phyloP scores from a whole-genome alignment of 1,140 invertebrate species.

The Scaptodrosophila lebanonensis region DNA sequence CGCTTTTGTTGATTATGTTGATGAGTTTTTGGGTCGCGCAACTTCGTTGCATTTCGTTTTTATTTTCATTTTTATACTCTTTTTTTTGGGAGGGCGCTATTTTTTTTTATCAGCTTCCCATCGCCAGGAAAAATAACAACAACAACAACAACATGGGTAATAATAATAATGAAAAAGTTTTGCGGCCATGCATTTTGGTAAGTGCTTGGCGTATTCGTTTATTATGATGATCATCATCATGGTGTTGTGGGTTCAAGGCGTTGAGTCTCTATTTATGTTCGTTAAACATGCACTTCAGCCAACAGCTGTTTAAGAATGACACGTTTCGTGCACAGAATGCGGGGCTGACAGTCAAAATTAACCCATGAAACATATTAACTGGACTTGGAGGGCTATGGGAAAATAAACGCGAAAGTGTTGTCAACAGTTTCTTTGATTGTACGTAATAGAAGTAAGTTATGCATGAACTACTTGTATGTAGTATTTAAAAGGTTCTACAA shows the following conservation, averaged over 20 bases:
- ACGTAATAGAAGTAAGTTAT: no score
- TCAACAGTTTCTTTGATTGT: no score
- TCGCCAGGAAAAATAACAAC: constrained; percentile 40
- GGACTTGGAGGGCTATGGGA: no score
- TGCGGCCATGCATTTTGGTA: constrained; percentile 27
- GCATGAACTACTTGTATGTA: no score
- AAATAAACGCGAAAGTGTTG: no score
- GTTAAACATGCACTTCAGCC: constrained; percentile 35
- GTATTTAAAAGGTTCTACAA: no score
- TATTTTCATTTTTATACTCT: no score
- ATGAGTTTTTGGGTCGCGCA: constrained; percentile 45
- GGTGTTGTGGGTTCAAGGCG: constrained; percentile 13
- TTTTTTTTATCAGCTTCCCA: constrained; percentile 35
- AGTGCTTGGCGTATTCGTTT: constrained; percentile 17
- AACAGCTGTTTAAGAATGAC: no score
- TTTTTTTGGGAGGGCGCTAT: constrained; percentile 12
- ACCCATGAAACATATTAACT: no score
- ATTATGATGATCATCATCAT: no score
- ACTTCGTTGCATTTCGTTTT: constrained; percentile 2
- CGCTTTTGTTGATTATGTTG: constrained; percentile 39
- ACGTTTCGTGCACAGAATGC: no score
- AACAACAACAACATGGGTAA: constrained; percentile 40
- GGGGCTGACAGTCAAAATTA: no score
- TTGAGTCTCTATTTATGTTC: constrained; percentile 27
- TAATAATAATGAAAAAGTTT: constrained; percentile 42